These are phyloP conservation scores for Sarcophaga peregrina DNA, from an alignment of 1,140 invertebrate genomes.

Conservation along the genomic window DNA sequence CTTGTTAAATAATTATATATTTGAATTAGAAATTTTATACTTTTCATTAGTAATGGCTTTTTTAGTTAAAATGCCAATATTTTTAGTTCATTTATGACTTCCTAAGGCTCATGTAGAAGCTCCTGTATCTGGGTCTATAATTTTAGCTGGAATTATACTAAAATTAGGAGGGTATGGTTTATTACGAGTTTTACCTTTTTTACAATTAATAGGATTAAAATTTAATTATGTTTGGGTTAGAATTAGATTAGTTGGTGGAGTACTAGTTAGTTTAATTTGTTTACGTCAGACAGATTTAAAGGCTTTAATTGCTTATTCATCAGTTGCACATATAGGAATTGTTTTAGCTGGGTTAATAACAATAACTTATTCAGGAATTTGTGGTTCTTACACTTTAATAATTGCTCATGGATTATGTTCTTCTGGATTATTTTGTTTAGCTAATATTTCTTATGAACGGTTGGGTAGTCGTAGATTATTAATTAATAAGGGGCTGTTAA, in stretches of 20 bases:
- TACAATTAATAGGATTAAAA: slow-evolving; percentile 65
- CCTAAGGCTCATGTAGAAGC: slow-evolving; percentile 81
- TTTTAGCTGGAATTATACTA: slow-evolving; percentile 73
- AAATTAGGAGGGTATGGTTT: slow-evolving; percentile 71
- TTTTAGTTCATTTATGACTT: slow-evolving; percentile 76
- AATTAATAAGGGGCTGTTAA: neutral
- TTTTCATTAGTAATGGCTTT: slow-evolving; percentile 71
- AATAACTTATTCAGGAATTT: slow-evolving; percentile 57
- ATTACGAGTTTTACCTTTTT: slow-evolving; percentile 69
- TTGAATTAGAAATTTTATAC: slow-evolving; percentile 69
- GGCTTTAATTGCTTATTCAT: slow-evolving; percentile 44
- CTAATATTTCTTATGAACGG: slow-evolving; percentile 47
- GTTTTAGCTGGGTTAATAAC: no score
- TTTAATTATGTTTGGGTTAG: slow-evolving; percentile 66
- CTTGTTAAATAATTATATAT: slow-evolving; percentile 66
- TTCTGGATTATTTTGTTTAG: slow-evolving; percentile 76
- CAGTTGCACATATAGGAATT: slow-evolving; percentile 10
- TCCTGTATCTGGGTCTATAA: slow-evolving; percentile 76
- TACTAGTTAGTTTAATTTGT: slow-evolving; percentile 71
- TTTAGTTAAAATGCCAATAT: slow-evolving; percentile 78
- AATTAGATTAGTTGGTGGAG: slow-evolving; percentile 70
- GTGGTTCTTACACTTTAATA: slow-evolving; percentile 71
- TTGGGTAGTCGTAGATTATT: neutral
- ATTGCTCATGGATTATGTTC: slow-evolving; percentile 76
- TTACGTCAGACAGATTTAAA: slow-evolving; percentile 68